Conservation (phyloP, 2,888 invertebrate species). For the Nebria brevicollis region DNA sequence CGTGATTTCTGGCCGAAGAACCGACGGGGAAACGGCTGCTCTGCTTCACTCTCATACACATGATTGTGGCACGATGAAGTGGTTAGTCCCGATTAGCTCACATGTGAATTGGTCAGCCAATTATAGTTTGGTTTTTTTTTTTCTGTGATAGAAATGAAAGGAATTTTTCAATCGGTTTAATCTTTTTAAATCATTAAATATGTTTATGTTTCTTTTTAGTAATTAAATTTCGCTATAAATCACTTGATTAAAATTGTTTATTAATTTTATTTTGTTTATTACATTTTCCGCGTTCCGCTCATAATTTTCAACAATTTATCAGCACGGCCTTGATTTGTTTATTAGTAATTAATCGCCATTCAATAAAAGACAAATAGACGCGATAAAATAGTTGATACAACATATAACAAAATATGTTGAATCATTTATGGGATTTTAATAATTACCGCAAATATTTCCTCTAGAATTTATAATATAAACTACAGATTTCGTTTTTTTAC, state of each 20-base stretch:
- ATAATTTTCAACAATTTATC: background rate
- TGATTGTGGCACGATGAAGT: background rate
- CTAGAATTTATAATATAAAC: background rate
- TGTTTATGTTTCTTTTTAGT: background rate
- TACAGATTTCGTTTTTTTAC: too few species aligned
- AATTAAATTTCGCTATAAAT: background rate
- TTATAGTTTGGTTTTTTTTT: background rate
- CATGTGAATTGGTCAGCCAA: background rate
- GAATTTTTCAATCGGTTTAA: background rate
- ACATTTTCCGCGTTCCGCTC: background rate
- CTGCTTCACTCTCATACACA: background rate
- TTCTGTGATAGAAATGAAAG: background rate
- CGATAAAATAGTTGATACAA: background rate
- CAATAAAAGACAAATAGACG: background rate
- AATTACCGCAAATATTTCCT: background rate
- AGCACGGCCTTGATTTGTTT: background rate
- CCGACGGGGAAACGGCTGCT: background rate
- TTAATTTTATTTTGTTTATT: background rate
- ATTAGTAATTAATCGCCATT: background rate
- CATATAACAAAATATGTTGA: background rate
- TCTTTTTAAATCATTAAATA: background rate
- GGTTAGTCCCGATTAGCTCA: background rate
- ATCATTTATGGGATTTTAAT: background rate
- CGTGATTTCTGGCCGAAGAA: background rate
- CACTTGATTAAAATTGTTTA: background rate